Evolutionary conservation across 2,888 invertebrate species (phyloP).

Genomic region (Melanchra persicariae): DNA sequence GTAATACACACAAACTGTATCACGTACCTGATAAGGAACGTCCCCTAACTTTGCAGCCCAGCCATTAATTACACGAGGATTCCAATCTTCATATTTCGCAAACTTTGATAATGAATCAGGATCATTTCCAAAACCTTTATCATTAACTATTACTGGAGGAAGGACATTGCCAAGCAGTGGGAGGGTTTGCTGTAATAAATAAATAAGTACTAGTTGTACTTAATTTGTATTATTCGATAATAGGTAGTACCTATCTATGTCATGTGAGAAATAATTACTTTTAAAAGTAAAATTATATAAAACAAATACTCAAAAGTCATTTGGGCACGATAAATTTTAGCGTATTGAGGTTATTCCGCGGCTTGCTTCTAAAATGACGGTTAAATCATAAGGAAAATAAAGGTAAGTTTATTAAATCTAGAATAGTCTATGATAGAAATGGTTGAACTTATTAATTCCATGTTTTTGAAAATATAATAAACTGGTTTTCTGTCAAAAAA

Average conservation of each 20-base stretch:
- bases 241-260: background rate
- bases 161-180: background rate
- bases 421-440: too few relatives aligned
- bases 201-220: background rate
- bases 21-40: conserved; percentile 53
- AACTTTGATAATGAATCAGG: background rate
- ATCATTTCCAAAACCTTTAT: background rate
- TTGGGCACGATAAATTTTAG: background rate
- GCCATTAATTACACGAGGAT: conserved; percentile 46
- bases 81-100: conserved; percentile 18
- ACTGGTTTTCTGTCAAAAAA: too few relatives aligned
- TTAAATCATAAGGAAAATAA: too few relatives aligned
- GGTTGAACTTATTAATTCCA: too few relatives aligned
- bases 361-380: too few relatives aligned
- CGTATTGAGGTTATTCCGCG: too few relatives aligned
- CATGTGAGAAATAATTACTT: conserved; percentile 14
- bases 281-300: conserved; percentile 21
- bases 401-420: too few relatives aligned
- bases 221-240: background rate
- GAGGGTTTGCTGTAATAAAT: conserved; percentile 1
- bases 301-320: conserved; percentile 38
- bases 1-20: too few relatives aligned
- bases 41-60: conserved; percentile 40
- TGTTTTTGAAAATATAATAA: too few relatives aligned
- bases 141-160: background rate